Percentiles rank a stretch among this genome's conserved stretches.
phyloP scores from a whole-genome alignment of 2,797 vertebrate species.

The Eupleurogrammus muticus region DNA sequence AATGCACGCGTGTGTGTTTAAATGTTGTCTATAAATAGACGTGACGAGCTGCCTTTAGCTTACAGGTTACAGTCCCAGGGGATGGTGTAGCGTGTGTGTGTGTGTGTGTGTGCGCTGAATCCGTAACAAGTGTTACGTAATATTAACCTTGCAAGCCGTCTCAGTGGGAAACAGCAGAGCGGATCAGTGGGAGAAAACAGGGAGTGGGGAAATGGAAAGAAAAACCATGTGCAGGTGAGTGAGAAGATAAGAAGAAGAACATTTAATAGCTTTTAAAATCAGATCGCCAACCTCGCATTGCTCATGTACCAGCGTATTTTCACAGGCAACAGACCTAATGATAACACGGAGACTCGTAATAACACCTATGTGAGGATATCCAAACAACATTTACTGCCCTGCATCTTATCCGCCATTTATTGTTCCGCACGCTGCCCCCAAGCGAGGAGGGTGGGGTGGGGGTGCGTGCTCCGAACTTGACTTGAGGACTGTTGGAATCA shows the following conservation, averaged over 20 bases:
- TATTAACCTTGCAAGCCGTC: constrained; percentile 60
- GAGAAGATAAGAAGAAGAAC: constrained; percentile 1
- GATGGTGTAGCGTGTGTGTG: constrained; percentile 34
- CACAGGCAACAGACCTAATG: no score
- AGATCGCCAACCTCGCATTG: no score
- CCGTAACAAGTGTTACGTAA: constrained; percentile 67
- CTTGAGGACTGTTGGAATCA: constrained; percentile 63
- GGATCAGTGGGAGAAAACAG: constrained; percentile 23
- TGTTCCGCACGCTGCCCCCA: constrained; percentile 4
- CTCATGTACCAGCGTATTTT: no score
- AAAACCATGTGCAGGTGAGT: constrained; percentile 15
- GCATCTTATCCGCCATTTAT: constrained; percentile 13
- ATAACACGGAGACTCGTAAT: no score
- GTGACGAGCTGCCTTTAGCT: constrained; percentile 52
- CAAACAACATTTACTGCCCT: constrained; percentile 5
- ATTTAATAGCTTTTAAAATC: no score
- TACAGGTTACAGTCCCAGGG: constrained; percentile 61
- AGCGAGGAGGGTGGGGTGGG: constrained; percentile 5
- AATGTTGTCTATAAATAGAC: constrained; percentile 60
- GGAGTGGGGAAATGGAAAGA: constrained; percentile 16
- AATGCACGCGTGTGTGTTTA: constrained; percentile 17
- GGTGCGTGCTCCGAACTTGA: constrained; percentile 52
- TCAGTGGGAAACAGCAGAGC: constrained; percentile 44
- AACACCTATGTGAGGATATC: neutral
- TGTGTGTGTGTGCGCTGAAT: constrained; percentile 45